Evolutionary conservation across 2,113 vertebrate species (phyloP), one percentile per base, ranked within the genome.

Genomic region (Falcunculus frontatus): DNA sequence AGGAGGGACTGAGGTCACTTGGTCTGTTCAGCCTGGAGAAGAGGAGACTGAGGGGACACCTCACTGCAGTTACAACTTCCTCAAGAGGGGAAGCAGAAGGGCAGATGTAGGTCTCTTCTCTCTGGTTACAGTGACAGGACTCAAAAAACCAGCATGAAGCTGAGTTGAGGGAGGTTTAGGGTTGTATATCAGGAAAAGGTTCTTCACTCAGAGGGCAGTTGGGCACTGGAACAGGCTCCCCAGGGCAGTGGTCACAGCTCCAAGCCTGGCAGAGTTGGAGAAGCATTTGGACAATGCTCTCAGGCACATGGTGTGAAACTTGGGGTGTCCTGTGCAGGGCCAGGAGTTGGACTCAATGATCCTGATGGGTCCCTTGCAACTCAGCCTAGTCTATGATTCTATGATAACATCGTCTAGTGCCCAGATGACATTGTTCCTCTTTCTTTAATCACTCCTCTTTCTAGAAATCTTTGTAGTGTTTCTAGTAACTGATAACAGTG

Each of bases 161-260:
- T 52, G 56, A 4, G 11, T 10, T 8, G 7, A 8, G 6, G 7
- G 32, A 50, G 44, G 11, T 77, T 77, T 35, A 44, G 26, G 21
- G 9, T 22, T 68, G 53, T 4, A 1, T 27, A 15, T 52, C 9
- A 44, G 62, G 18, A 5, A 7, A n/a, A 29, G 3, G 15, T 59
- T 60, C 2, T 10, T 59, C 16, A 0, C 2, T 14, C 18, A 33
- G 73, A 27, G 35, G 0, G 21, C 26, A 11, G 1, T 0, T 68
- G 44, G 16, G 17, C 44, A 12, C 32, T 59, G 84, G 42, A 7
- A 15, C 20, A 32, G 49, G 14, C 35, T 76, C 13, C 22, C n/a
- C 32, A 27, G 37, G 37, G 44, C 3, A 37, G 33, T 29, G 18
- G 4, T 27, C 37, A 27, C 62, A 52, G 11, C 72, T 12, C 26